Base-by-base conservation (phyloP, 2,888 invertebrate genomes). In the Nomada ruficornis region DNA sequence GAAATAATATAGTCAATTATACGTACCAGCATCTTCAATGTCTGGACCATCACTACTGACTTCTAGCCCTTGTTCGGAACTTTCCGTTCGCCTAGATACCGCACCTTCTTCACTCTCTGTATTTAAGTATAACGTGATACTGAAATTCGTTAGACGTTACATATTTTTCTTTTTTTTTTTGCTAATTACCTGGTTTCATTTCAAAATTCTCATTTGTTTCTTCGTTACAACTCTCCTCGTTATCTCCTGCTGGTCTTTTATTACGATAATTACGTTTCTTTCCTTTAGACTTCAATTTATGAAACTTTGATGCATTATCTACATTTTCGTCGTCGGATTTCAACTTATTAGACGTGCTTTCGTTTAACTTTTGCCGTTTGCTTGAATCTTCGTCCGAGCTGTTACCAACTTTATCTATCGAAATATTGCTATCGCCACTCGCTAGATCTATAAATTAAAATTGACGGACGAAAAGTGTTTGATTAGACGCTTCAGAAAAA, bases 221-320 rank as follows among this genome's bases (percentile, higher is more conserved):
- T 23, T 88, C 88, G 63, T 73, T 86, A 5, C 80, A 71, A 74
- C 77, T 82, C 18, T 89, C 88, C 15, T 65, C 69, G 55, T 63
- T 57, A 59, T 89, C 89, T 44, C 74, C 83, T 57, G 73, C 69
- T 59, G 69, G 77, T 65, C 83, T 88, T 78, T 89, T 90, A 54
- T 76, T 83, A 15, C 91, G 89, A 79, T 92, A 92, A 84, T 91
- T 92, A 68, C 93, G 90, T 36, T 89, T 90, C 59, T 90, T 91
- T 4, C 89, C 74, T 83, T 88, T 91, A 11, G 89, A 88, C 73
- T 90, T 89, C 5, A 88, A 78, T 76, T 89, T 92, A 54, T 84
- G 80, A 77, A 91, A 90, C 44, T 76, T 86, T 7, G 86, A 26
- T 20, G 78, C 64, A n/a, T 73, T 85, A 15, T 52, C 82, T 20